Conservation (phyloP, 2,888 invertebrate species). For the Phaonia tiefii region DNA sequence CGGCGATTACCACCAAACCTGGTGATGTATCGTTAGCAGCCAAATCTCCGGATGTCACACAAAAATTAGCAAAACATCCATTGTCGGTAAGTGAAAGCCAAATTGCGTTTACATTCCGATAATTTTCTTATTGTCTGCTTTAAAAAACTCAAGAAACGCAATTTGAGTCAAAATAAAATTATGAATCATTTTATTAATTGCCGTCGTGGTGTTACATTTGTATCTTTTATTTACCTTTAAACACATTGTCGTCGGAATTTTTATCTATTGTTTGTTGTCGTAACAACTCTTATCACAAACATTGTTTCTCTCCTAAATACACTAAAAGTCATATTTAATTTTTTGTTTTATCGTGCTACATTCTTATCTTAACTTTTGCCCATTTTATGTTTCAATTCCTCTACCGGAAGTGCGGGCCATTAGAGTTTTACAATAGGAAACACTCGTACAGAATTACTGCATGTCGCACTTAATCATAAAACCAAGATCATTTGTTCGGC, state of each 20-base stretch:
- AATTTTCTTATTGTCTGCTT: not conserved
- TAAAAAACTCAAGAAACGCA: not conserved
- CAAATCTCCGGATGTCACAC: conserved; percentile 67
- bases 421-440: too few relatives aligned
- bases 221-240: conserved; percentile 4
- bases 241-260: not conserved
- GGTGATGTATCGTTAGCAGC: conserved; percentile 39
- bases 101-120: not conserved
- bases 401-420: too few relatives aligned
- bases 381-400: too few relatives aligned
- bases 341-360: not conserved
- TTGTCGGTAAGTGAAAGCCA: conserved; percentile 70
- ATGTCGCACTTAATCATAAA: too few relatives aligned
- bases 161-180: not conserved
- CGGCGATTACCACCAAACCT: not conserved
- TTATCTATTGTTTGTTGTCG: conserved; percentile 8
- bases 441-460: too few relatives aligned
- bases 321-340: not conserved
- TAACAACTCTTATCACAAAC: not conserved
- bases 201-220: too few relatives aligned
- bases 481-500: too few relatives aligned
- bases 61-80: conserved; percentile 71
- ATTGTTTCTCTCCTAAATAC: too few relatives aligned
- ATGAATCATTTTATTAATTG: not conserved
- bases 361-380: not conserved